A percentile compares a stretch with the other conserved stretches of the same genome.
Evolutionary conservation across 2,888 invertebrate species (phyloP).

Genomic region (Marasmarcha lunaedactyla): DNA sequence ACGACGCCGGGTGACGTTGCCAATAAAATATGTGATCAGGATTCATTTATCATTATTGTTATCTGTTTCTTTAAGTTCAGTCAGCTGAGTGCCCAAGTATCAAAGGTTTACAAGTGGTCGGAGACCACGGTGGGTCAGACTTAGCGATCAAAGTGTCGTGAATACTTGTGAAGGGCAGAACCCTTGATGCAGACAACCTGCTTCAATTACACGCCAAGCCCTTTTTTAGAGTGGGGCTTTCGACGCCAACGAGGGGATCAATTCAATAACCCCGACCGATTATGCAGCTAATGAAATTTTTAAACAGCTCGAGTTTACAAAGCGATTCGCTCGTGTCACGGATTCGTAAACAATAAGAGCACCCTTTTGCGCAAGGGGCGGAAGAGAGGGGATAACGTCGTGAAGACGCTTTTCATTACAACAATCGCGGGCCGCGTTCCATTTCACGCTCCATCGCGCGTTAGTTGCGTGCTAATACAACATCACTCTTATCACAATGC

Average conservation of each 20-base stretch:
- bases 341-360: neutral
- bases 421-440: slow-evolving; percentile 32
- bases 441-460: slow-evolving; percentile 21
- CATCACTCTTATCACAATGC: neutral
- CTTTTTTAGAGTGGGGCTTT: too few species aligned
- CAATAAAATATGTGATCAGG: too few species aligned
- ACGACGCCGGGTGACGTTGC: too few species aligned
- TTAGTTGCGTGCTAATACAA: neutral
- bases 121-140: too few species aligned
- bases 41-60: too few species aligned
- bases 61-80: too few species aligned
- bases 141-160: too few species aligned
- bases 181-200: too few species aligned
- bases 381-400: slow-evolving; percentile 10
- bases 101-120: too few species aligned
- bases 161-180: too few species aligned
- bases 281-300: neutral
- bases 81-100: too few species aligned
- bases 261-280: neutral
- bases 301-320: neutral
- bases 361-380: neutral
- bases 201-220: neutral
- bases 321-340: neutral
- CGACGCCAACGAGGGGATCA: too few species aligned
- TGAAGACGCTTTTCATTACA: slow-evolving; percentile 47